Percentiles rank a stretch among this genome's conserved stretches.
Evolutionary conservation across 2,113 vertebrate genomes (phyloP).

Genomic region (Synchiropus splendidus): DNA sequence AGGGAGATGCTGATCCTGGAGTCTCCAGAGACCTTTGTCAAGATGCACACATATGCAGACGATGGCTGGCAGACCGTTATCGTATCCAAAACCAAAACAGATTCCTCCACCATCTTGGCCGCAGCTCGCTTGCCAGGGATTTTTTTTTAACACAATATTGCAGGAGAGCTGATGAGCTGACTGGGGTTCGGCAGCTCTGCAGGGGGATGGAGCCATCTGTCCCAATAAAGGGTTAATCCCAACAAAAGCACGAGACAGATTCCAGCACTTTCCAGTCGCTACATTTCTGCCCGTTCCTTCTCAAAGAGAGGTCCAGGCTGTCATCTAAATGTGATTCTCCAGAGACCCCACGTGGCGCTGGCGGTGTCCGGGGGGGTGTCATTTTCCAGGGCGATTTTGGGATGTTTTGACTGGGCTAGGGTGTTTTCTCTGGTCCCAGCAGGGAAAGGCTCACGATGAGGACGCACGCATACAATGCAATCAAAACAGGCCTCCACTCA

Average conservation of each 20-base stretch:
- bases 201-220: constrained; percentile 66
- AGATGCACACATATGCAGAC: constrained; percentile 6
- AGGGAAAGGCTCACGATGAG: constrained; percentile 14
- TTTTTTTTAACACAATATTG: constrained; percentile 19
- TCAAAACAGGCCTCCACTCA: constrained; percentile 62
- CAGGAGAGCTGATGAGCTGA: constrained; percentile 35
- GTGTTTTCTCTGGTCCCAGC: constrained; percentile 16
- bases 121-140: constrained; percentile 20
- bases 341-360: constrained; percentile 1
- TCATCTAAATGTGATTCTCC: constrained; percentile 9
- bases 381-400: constrained; percentile 12
- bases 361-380: background rate
- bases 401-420: constrained; percentile 21
- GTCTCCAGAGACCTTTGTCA: constrained; percentile 30
- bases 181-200: constrained; percentile 46
- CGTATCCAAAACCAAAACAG: constrained; percentile 51
- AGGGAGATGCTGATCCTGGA: constrained; percentile 23
- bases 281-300: constrained; percentile 38
- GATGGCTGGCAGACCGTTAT: constrained; percentile 31
- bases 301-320: background rate
- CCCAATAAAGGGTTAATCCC: constrained; percentile 76
- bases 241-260: constrained; percentile 45
- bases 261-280: constrained; percentile 66
- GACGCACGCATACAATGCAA: constrained; percentile 14
- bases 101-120: constrained; percentile 49